A percentile compares a stretch with the other conserved stretches of the same genome.
Evolutionary conservation across 2,888 invertebrate genomes (phyloP).

Genomic region (Lordiphosa andalusiaca): DNA sequence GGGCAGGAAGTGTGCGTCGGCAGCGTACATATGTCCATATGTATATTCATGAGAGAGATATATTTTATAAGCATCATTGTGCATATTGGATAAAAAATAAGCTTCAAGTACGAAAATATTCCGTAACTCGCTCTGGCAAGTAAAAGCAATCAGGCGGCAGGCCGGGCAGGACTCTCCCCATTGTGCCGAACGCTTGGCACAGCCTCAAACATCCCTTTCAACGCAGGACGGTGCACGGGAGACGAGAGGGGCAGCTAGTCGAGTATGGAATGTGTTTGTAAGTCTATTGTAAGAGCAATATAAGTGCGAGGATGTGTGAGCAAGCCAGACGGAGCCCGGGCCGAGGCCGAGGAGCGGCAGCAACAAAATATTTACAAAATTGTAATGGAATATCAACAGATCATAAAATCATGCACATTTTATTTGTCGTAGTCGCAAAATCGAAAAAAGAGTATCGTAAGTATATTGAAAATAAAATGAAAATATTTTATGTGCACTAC

Average conservation of each 20-base stretch:
- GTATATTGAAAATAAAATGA: slow-evolving; percentile 69
- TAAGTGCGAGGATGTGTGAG: slow-evolving; percentile 39
- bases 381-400: slow-evolving; percentile 75
- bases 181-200: slow-evolving; percentile 60
- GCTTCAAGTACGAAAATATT: slow-evolving; percentile 68
- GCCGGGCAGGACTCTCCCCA: slow-evolving; percentile 40
- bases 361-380: slow-evolving; percentile 75
- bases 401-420: slow-evolving; percentile 75
- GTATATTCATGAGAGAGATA: slow-evolving; percentile 69
- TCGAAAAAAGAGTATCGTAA: slow-evolving; percentile 44
- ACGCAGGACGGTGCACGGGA: slow-evolving; percentile 24
- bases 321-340: slow-evolving; percentile 26
- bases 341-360: slow-evolving; percentile 29
- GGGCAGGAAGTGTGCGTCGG: slow-evolving; percentile 17
- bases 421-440: slow-evolving; percentile 72
- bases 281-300: slow-evolving; percentile 63
- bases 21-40: slow-evolving; percentile 41
- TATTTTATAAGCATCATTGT: slow-evolving; percentile 73
- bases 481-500: slow-evolving; percentile 66
- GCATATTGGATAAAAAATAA: slow-evolving; percentile 74
- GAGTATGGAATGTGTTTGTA: slow-evolving; percentile 58
- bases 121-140: slow-evolving; percentile 46
- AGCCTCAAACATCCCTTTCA: slow-evolving; percentile 65
- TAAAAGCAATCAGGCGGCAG: slow-evolving; percentile 65
- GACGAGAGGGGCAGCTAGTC: slow-evolving; percentile 8